Base-by-base conservation (phyloP, 2,113 vertebrate genomes). In the Plectropomus leopardus region DNA sequence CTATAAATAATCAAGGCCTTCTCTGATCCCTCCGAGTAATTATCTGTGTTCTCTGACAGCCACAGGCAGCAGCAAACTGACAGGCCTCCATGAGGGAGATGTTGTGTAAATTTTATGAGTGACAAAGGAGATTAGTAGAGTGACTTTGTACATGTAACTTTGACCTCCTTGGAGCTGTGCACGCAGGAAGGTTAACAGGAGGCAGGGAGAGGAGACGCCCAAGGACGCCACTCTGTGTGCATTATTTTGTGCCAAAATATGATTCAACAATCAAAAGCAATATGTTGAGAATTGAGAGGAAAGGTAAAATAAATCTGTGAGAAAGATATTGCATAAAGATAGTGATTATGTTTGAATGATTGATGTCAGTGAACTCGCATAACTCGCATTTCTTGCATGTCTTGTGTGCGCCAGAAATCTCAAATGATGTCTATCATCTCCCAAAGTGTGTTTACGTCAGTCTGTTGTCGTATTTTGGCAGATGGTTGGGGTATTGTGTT, bases 91-190 rank as follows among this genome's bases (percentile, higher is more conserved):
- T 92, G 80, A 87, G 94, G 94, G 94, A 95, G 91, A 93, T 94
- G 94, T 93, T 94, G 94, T 95, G 94, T 95, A 95, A 94, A 95
- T 95, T 95, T 96, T 95, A 95, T 95, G 94, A 96, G 93, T 95
- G 94, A 95, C 95, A 95, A 95, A 95, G 88, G 78, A 96, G 95
- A 96, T 95, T 95, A 95, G 95, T 80, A 69, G 81, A 91, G 78
- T 76, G 92, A 92, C 92, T 93, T 91, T 93, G 78, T 92, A 94
- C 94, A 93, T 92, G 91, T 48, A 90, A 91, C 87, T 93, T 76
- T 94, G 94, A 95, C 95, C 94, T 91, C 92, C 84, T 84, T 77
- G 76, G 87, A 88, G 86, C 85, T 55, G 63, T 47, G 72, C 63
- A 75, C 24, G 79, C 78, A 47, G 76, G 71, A 88, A 92, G 89